Base-by-base conservation (phyloP, 2,888 invertebrate species). In the Eristalis pertinax region DNA sequence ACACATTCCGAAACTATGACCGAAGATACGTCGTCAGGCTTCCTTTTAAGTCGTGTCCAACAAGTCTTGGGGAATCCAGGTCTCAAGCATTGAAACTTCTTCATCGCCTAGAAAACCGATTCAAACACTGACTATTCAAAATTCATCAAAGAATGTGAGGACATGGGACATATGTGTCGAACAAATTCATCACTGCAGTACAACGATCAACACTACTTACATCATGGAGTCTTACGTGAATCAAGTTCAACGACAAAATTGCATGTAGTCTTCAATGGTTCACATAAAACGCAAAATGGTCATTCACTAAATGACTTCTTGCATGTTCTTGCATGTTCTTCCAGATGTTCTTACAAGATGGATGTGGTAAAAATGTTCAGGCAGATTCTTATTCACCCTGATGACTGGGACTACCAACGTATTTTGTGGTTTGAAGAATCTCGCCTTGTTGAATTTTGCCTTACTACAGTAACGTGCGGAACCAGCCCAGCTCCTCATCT, bases 361-460 rank as follows among this genome's bases (percentile, higher is more conserved):
- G 64, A 69, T 29, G 35, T 15, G 26, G 69, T 69, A 8, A 60
- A 29, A 19, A 62, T 63, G 64, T 64, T 75, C 32, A 22, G 26
- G 15, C 60, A 77, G 58, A 75, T 76, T 29, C 56, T 70, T 5
- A 29, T 29, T 5, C 29, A 29, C 29, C 29, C 29, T 8, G 70
- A 70, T 32, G 56, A 82, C 58, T 70, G 69, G 69, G 13, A 72
- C 22, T 70, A 22, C 38, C 76, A 68, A 38, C 24, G 58, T 8
- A 60, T 68, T 19, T 2, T 60, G 8, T 60, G 68, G 67, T 22
- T 29, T n/a, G 24, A n/a, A 35, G 5, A 1, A 15, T 15, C 13
- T 43, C 43, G 43, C 3, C 58, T 58, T 15, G 32, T 32, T 22
- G 68, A 69, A 15, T 77, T 69, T 29, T n/a, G 15, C 4, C 5